Evolutionary conservation across 2,888 invertebrate species (phyloP), one percentile per base, ranked within the genome.

Genomic region (Aspidapion aeneum): DNA sequence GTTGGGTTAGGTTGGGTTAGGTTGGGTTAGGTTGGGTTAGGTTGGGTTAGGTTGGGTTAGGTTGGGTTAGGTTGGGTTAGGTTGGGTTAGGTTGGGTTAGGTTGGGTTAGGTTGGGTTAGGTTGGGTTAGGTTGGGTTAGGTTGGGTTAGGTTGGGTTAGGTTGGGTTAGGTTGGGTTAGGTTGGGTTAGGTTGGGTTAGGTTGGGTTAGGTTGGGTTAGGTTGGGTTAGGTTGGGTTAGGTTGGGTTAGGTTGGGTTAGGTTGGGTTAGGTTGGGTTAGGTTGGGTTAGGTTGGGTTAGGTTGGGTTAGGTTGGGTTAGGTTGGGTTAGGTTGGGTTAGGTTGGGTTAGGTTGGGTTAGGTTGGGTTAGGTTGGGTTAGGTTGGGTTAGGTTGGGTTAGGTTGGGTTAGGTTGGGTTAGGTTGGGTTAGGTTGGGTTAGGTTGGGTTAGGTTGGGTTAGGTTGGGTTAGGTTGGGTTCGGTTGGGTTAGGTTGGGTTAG

Each of bases 381-480:
- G 17, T 58, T 18, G 19, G 58, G 17, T 58, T 18, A 7, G 65
- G 55, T 64, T 61, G 57, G 5, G 19, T 56, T 7, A 16, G 56
- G 2, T 56, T 20, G 18, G 56, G 19, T n/a, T n/a, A n/a, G n/a
- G n/a, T n/a, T n/a, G n/a, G 12, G 16, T 12, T 12, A 12, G 49
- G 49, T 49, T 49, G 16, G 49, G 49, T 49, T 49, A 49, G 49
- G 49, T 49, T 49, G 16, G 49, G 49, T 49, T 49, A 49, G 49
- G 49, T 49, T 49, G 16, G 49, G 49, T 49, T 49, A 49, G 49
- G 49, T 9, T 48, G 49, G 49, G 49, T 48, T 9, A 16, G 49
- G 9, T 48, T 9, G 49, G 49, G 49, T 81, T 0, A 84, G 81
- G 63, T 81, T 79, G 0, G 82, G 77, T 79, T 0, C 82, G 66